These are phyloP conservation scores for Eilema caniola DNA, from an alignment of 2,888 invertebrate species.

Conservation along the genomic window DNA sequence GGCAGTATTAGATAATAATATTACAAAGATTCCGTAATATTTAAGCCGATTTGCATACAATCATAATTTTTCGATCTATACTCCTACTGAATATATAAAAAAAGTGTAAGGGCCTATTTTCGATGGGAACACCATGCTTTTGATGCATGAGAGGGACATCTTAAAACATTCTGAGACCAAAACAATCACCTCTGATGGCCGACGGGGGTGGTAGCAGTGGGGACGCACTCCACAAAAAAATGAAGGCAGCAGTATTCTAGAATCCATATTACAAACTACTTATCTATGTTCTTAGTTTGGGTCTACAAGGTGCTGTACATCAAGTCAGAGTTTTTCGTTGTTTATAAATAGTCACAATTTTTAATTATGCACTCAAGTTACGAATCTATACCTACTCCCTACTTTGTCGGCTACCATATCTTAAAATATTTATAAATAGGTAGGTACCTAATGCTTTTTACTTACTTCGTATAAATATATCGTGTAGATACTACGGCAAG, in stretches of 20 bases:
- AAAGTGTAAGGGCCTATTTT: no score
- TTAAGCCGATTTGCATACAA: neutral
- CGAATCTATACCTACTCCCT: neutral
- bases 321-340: no score
- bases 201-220: no score
- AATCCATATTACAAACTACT: neutral
- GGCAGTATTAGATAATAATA: constrained; percentile 3
- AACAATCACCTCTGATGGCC: no score
- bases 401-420: neutral
- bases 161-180: no score
- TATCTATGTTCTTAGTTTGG: neutral
- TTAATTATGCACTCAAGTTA: neutral
- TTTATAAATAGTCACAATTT: no score
- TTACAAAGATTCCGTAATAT: neutral
- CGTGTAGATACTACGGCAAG: neutral
- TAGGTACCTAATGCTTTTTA: neutral
- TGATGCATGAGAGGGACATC: no score
- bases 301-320: neutral
- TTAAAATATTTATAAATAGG: neutral
- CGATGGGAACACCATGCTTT: no score
- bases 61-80: no score
- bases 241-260: neutral
- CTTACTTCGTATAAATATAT: neutral
- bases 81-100: no score
- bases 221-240: no score